Evolutionary conservation across 2,797 vertebrate genomes (phyloP), one percentile per base, ranked within the genome.

Genomic region (Acipenser transmontanus): DNA sequence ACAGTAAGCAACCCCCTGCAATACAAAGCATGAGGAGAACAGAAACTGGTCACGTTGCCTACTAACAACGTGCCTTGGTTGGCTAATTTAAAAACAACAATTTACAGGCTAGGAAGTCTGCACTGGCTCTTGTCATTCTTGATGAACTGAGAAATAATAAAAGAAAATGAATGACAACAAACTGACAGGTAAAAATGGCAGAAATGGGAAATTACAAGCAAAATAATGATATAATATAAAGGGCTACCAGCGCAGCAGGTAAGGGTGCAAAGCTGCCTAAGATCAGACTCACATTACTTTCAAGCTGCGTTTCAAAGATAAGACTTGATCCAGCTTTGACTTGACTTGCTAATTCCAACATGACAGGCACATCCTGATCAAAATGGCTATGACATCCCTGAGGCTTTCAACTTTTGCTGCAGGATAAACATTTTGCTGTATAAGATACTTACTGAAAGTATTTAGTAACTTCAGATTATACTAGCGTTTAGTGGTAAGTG

Each of bases 301-400:
- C 12, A 57, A 57, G 6, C 54, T 57, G 54, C 7, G 54, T n/a
- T 7, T 13, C 12, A 2, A 2, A 57, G 54, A 57, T 57, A 57
- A 57, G 54, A 14, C 54, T 13, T 13, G 54, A 57, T 57, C 54
- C 54, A n/a, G 54, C 54, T 57, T 57, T 57, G 54, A 57, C 54
- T 57, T n/a, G 54, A 57, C 54, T 57, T 57, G 9, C 54, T 14
- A 57, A 57, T 57, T 9, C 7, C 54, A 57, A 13, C 12, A 57
- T 57, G 54, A 6, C 54, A 57, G 12, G 54, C 34, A 34, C 34
- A 34, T 57, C 54, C 54, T 57, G 12, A 7, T 34, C 34, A 34
- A 34, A 34, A 34, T 34, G 34, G 4, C 34, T n/a, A 11, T 9
- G 9, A 57, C 9, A 57, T 57, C 12, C 54, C 54, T 57, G 10